Evolutionary conservation across 2,113 vertebrate genomes (phyloP).

Genomic region (Catharus minimus): DNA sequence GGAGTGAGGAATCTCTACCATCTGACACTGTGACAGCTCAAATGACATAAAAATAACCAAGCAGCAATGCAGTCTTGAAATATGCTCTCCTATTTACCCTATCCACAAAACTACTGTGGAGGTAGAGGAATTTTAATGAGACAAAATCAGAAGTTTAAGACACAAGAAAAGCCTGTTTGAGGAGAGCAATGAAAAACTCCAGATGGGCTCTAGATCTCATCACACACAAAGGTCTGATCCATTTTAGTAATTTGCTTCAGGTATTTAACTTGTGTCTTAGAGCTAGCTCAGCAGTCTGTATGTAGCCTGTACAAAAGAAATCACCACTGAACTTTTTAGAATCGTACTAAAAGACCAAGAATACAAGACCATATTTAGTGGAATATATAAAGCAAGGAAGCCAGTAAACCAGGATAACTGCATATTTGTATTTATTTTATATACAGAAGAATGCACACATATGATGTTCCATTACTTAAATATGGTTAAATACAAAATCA

Average conservation of each 20-base stretch:
- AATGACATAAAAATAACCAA: not conserved
- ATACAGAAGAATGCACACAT: accelerated
- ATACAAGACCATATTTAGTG: not conserved
- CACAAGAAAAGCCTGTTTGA: not conserved
- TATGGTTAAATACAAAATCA: not conserved
- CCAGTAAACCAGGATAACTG: not conserved
- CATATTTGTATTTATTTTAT: not conserved
- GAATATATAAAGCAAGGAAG: not conserved
- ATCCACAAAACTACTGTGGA: not conserved
- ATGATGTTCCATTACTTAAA: not conserved
- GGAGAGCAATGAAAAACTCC: not conserved
- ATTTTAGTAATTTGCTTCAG: not conserved
- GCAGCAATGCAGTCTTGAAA: not conserved
- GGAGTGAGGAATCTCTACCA: not conserved
- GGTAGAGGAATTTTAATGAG: not conserved
- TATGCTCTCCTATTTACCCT: not conserved
- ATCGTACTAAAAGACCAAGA: not conserved
- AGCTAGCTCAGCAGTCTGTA: not conserved
- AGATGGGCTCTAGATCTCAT: not conserved
- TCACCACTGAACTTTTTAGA: not conserved
- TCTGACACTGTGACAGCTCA: not conserved
- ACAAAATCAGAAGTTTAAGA: not conserved
- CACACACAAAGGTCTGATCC: not conserved
- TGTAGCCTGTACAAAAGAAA: not conserved
- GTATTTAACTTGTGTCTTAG: not conserved